phyloP scores from a whole-genome alignment of 2,888 invertebrate species.

The Vesta saturnalis region DNA sequence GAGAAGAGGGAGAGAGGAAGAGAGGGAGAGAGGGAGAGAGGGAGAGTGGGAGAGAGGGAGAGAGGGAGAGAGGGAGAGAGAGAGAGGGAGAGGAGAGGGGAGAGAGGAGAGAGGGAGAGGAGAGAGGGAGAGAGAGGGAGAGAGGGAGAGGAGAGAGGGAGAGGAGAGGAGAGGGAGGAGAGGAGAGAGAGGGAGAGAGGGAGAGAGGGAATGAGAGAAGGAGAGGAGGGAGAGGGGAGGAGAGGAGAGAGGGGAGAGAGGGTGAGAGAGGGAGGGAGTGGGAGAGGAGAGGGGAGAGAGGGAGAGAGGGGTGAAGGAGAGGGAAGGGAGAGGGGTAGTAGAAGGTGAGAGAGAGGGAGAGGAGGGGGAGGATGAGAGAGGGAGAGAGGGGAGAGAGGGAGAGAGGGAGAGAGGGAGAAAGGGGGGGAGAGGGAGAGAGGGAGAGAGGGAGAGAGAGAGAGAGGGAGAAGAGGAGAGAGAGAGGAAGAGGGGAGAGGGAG shows the following conservation, averaged over 20 bases:
- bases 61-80: no score
- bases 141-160: neutral
- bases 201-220: neutral
- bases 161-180: neutral
- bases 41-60: no score
- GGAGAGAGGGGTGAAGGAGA: neutral
- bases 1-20: no score
- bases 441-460: neutral
- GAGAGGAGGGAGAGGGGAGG: neutral
- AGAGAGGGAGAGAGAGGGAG: no score
- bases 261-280: neutral
- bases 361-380: neutral
- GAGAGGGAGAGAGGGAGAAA: neutral
- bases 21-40: no score
- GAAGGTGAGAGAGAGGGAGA: neutral
- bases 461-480: neutral
- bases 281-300: neutral
- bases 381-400: neutral
- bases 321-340: neutral
- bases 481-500: neutral
- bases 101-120: no score
- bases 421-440: neutral
- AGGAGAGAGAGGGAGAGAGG: neutral
- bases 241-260: neutral
- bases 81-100: no score